Evolutionary conservation across 2,888 invertebrate genomes (phyloP), one percentile per base, ranked within the genome.

Genomic region (Eupithecia subfuscata): DNA sequence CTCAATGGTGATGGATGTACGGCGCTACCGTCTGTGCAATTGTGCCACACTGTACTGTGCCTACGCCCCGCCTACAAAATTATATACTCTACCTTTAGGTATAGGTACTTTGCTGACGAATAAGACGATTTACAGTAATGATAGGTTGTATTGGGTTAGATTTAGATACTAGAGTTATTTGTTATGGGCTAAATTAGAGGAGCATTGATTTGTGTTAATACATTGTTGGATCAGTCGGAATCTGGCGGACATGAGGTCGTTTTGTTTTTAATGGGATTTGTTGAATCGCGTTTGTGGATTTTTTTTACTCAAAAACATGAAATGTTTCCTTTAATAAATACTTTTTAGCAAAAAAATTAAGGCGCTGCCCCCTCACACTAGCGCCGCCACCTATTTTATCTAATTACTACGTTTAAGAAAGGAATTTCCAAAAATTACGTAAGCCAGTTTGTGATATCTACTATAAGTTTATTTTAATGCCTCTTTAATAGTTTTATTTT

Each of bases 1-100:
- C 88, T 90, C 87, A 87, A 85, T 81, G 79, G 80, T 85, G 90
- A 90, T 87, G 87, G 87, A 90, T 85, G 85, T 82, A 79, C 85
- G 87, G 86, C 85, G 90, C 90, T 89, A 88, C 65, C 65, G 65
- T 37, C 60, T 25, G 40, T 67, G 37, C 65, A 67, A 67, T 67
- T 67, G 65, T 67, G 34, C 34, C 64, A 34, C 18, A n/a, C 87
- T 80, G 83, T 64, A 69, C 78, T 37, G 40, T 64, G 37, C 82
- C 85, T 81, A 82, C 84, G 79, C 80, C 83, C 80, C 80, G 82
- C 82, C 83, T 78, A 80, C 81, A 80, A 81, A 83, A 79, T 78
- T 74, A 78, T 68, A 76, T 48, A 70, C 74, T 63, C 34, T 63
- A 77, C 74, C 64, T 74, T 70, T 77, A 77, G 73, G 75, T 77